Conservation (phyloP, 1,140 invertebrate species). For the Listronotus oregonensis region DNA sequence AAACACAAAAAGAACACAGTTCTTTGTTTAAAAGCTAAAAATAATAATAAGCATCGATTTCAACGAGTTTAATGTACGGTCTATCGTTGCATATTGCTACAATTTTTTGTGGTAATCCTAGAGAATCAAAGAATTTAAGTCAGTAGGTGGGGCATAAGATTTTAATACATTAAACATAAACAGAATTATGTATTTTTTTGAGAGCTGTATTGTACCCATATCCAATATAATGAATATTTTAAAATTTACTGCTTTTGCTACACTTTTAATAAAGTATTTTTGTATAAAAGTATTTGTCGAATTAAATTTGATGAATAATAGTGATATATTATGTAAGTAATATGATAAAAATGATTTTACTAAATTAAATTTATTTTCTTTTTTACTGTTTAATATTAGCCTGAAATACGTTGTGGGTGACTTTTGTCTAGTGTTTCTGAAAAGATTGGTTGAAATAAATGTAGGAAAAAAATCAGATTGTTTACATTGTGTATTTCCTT, state of each 20-base stretch:
- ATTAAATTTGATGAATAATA: constrained; percentile 11
- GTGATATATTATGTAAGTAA: neutral
- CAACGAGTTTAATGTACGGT: too few relatives aligned
- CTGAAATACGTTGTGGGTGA: constrained; percentile 12
- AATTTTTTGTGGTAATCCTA: too few relatives aligned
- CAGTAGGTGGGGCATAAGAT: too few relatives aligned
- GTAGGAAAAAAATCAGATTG: constrained; percentile 22
- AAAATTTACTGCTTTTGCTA: neutral
- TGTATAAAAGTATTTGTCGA: constrained; percentile 8
- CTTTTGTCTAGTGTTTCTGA: constrained; percentile 32
- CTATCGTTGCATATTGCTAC: too few relatives aligned
- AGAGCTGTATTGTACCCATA: too few relatives aligned
- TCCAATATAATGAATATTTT: too few relatives aligned
- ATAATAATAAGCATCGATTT: too few relatives aligned
- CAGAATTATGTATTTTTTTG: too few relatives aligned
- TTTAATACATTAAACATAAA: too few relatives aligned
- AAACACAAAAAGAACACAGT: too few relatives aligned
- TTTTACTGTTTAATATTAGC: constrained; percentile 22
- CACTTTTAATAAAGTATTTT: constrained; percentile 2
- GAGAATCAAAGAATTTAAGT: too few relatives aligned
- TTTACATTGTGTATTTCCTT: constrained; percentile 7
- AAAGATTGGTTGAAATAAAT: constrained; percentile 36
- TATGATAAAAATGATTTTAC: neutral
- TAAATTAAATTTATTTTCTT: constrained; percentile 18
- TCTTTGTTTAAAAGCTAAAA: too few relatives aligned